Evolutionary conservation across 1,140 invertebrate species (phyloP), one percentile per base, ranked within the genome.

Genomic region (Zaprionus nigranus): DNA sequence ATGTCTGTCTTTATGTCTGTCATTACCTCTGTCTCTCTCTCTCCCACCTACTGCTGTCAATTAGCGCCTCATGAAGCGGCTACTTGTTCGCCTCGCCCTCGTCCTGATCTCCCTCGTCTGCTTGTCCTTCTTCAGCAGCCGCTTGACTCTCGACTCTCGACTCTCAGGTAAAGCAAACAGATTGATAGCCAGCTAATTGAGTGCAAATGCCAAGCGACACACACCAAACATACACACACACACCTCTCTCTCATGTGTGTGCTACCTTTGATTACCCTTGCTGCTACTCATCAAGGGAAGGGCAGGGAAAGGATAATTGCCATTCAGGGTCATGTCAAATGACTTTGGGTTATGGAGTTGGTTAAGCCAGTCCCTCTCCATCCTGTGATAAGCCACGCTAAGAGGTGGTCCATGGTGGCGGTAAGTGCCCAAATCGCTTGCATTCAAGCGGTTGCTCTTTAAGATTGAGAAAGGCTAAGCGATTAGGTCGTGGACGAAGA

Each of bases 21-120:
- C 20, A n/a, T n/a, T n/a, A n/a, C 38, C 17, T 56, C 36, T 59
- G 26, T 40, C 1, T 59, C 40, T 58, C 40, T 49, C 49, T 57
- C 30, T 24, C 5, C 22, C 22, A 26, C 24, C 20, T 54, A 36
- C 24, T 59, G 28, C 40, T 53, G 69, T 87, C 69, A 72, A 86
- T 82, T 87, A 87, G 77, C 80, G 73, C 69, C 80, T 66, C 84
- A 76, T 63, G 66, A 30, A 57, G 83, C 77, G 54, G 72, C 80
- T 78, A 75, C 79, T 82, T 78, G 65, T 62, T 59, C 36, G 20
- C 36, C 22, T n/a, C 40, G n/a, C 7, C 40, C 40, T 43, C n/a
- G 40, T 43, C 40, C 6, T 17, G n/a, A 9, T 43, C 40, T 5
- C 40, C 40, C 46, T 51, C 30, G 30, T 1, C 46, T 11, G 20